Base-by-base conservation (phyloP, 2,888 invertebrate genomes). In the Tenthredo distinguenda region DNA sequence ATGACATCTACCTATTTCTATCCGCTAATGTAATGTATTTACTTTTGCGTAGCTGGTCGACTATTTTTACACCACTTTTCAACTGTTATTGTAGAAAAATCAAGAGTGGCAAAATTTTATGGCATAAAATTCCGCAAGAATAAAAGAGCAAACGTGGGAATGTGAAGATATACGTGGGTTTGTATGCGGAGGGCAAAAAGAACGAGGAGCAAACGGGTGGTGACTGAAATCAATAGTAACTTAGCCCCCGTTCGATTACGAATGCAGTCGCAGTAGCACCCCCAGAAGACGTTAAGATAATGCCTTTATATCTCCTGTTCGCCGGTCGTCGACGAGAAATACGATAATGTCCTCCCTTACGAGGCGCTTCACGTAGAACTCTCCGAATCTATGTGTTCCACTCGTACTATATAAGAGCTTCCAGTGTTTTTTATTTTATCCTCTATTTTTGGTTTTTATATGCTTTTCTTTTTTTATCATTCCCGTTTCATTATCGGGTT, bases 221-320 rank as follows among this genome's bases (percentile, higher is more conserved):
- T 71, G 83, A 83, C 83, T 83, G 68, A 83, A 83, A 83, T 83
- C 83, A 83, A 83, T 83, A 83, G 83, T 47, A 83, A 83, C 68
- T 83, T 83, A 83, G 83, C 83, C 83, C 50, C 83, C 43, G 83
- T 83, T 83, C 83, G 83, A 83, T 83, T 83, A 83, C 83, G 83
- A 71, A 83, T 83, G 83, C 83, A 83, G 83, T 83, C 83, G 83
- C 71, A 83, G 83, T 83, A 83, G 83, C 83, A 83, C 83, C 83
- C 83, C 83, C 83, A 83, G 83, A 83, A 83, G 83, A 83, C 83
- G 83, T 83, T 83, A 83, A 83, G 83, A 83, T 83, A 83, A 83
- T 83, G 83, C 83, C 83, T 83, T 83, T 83, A 83, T 83, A 83
- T 83, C 83, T 83, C 83, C 83, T 83, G 83, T 83, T 83, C 83